A percentile compares a stretch with the other conserved stretches of the same genome.
These are phyloP conservation scores for Hemiscyllium ocellatum DNA, from an alignment of 2,113 vertebrate species.

Conservation along the genomic window DNA sequence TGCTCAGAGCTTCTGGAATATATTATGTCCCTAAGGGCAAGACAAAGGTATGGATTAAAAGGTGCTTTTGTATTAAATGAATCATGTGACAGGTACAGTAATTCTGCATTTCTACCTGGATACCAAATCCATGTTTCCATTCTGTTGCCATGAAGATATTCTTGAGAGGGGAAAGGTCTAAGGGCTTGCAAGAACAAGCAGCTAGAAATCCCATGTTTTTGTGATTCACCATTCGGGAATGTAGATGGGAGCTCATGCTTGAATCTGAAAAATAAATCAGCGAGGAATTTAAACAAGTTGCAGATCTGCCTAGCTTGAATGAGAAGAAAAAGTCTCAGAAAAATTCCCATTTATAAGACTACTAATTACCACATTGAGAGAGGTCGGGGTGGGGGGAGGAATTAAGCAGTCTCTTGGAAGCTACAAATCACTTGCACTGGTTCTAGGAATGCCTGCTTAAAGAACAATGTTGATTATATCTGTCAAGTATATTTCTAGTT, in stretches of 20 bases:
- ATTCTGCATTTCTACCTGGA: neutral
- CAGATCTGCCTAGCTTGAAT: neutral
- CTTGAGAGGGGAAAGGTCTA: neutral
- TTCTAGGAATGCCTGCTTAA: neutral
- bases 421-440: neutral
- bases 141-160: neutral
- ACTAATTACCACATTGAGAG: neutral
- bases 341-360: neutral
- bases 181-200: neutral
- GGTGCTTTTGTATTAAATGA: neutral
- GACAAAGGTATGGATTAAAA: conserved; percentile 72
- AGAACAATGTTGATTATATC: neutral
- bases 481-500: no score
- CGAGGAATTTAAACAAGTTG: neutral
- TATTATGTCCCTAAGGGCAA: conserved; percentile 98
- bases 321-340: neutral
- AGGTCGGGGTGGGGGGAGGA: neutral
- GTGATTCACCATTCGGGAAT: neutral
- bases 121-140: neutral
- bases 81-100: neutral
- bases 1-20: conserved; percentile 89
- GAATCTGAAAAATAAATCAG: neutral
- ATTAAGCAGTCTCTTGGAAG: neutral
- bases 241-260: neutral
- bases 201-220: neutral